phyloP scores from a whole-genome alignment of 2,113 vertebrate genomes.

The Heterotilapia buettikoferi region DNA sequence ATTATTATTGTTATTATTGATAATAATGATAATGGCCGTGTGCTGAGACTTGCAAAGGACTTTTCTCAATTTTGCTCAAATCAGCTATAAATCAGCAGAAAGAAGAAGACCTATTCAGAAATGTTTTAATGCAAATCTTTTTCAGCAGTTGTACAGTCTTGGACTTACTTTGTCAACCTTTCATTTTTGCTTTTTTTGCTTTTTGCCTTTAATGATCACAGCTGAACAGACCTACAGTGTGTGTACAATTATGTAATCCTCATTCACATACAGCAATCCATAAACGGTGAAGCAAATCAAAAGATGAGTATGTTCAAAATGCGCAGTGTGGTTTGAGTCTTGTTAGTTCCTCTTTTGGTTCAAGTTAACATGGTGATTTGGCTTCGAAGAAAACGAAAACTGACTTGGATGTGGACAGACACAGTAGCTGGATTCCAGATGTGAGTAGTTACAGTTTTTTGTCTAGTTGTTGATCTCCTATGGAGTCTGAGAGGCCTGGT shows the following conservation, averaged over 20 bases:
- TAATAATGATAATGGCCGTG: no score
- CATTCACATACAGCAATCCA: neutral
- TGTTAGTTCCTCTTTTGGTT: neutral
- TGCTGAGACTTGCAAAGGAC: no score
- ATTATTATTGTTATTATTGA: neutral
- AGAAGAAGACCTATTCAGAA: neutral
- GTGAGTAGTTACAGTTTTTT: constrained; percentile 24
- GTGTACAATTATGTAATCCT: neutral
- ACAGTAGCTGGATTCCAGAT: constrained; percentile 43
- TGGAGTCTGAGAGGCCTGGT: constrained; percentile 20
- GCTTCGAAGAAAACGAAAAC: neutral
- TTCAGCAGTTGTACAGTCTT: neutral
- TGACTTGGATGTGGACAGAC: neutral
- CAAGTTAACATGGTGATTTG: neutral
- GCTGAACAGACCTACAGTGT: neutral
- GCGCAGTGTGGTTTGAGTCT: neutral
- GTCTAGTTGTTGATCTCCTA: constrained; percentile 33
- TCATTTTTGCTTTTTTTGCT: neutral
- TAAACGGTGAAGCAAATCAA: neutral
- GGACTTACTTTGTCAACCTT: neutral
- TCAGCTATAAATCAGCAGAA: neutral
- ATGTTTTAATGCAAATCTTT: neutral
- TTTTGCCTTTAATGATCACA: neutral
- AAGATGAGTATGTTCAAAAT: neutral
- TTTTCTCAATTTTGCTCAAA: no score